These are phyloP conservation scores for Crax fasciolata DNA, from an alignment of 2,797 vertebrate genomes.

Conservation along the genomic window DNA sequence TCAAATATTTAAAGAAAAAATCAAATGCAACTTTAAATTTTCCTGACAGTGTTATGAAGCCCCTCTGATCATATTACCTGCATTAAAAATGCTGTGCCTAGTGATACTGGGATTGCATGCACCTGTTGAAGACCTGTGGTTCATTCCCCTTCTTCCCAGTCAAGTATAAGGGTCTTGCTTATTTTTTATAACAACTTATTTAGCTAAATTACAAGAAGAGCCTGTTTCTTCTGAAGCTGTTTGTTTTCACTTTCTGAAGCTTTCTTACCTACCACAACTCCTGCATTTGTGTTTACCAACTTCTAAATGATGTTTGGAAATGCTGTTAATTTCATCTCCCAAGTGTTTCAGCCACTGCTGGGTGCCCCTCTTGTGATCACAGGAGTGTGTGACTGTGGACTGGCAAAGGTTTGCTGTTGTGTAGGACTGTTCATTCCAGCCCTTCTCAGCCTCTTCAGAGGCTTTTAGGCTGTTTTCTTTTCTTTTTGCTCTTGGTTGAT, in stretches of 20 bases:
- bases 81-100: neutral
- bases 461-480: neutral
- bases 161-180: neutral
- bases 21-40: neutral
- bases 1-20: slow-evolving; percentile 2
- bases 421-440: neutral
- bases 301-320: slow-evolving; percentile 2
- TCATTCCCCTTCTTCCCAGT: neutral
- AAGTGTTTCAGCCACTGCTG: neutral
- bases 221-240: slow-evolving; percentile 1
- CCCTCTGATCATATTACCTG: neutral
- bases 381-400: neutral
- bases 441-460: slow-evolving; percentile 23
- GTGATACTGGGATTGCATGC: neutral
- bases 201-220: neutral
- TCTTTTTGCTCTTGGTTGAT: neutral
- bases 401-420: neutral
- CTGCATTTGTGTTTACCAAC: neutral
- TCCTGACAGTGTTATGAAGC: neutral
- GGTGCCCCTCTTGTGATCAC: neutral
- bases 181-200: neutral
- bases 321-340: neutral
- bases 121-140: neutral
- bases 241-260: neutral
- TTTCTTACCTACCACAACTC: neutral